phyloP scores from a whole-genome alignment of 2,113 vertebrate species.

The Puntigrus tetrazona region DNA sequence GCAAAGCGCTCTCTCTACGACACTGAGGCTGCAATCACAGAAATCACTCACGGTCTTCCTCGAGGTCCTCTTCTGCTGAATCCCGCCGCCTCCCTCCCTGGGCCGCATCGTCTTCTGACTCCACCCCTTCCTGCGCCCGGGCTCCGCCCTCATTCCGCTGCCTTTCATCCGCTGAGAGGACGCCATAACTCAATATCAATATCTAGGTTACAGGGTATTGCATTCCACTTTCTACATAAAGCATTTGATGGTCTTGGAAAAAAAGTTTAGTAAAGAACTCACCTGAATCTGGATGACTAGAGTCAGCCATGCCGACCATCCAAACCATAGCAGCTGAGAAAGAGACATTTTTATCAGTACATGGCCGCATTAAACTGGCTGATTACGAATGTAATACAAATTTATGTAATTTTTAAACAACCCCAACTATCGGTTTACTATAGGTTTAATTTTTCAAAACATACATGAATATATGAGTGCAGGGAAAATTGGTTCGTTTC shows the following conservation, averaged over 20 bases:
- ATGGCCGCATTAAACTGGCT: background rate
- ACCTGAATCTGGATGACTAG: constrained; percentile 63
- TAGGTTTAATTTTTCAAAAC: constrained; percentile 56
- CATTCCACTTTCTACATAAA: background rate
- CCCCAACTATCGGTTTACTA: background rate
- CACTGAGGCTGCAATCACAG: background rate
- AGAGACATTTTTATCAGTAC: background rate
- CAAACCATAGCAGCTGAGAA: constrained; percentile 93
- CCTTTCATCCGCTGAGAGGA: constrained; percentile 76
- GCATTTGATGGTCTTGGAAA: background rate
- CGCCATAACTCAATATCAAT: background rate
- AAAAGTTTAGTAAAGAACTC: background rate
- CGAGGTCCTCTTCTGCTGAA: constrained; percentile 78
- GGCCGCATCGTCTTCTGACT: constrained; percentile 62
- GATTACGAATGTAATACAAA: background rate
- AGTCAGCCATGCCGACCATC: constrained; percentile 89
- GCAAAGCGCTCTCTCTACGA: background rate
- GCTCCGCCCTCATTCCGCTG: constrained; percentile 66
- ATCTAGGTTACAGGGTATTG: background rate
- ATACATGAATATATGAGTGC: constrained; percentile 98
- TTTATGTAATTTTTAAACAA: background rate
- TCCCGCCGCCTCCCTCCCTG: constrained; percentile 53
- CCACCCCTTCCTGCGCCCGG: constrained; percentile 62
- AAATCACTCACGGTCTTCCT: constrained; percentile 88
- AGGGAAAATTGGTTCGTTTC: constrained; percentile 97